Evolutionary conservation across 2,888 invertebrate genomes (phyloP).

Genomic region (Dolomedes plantarius): DNA sequence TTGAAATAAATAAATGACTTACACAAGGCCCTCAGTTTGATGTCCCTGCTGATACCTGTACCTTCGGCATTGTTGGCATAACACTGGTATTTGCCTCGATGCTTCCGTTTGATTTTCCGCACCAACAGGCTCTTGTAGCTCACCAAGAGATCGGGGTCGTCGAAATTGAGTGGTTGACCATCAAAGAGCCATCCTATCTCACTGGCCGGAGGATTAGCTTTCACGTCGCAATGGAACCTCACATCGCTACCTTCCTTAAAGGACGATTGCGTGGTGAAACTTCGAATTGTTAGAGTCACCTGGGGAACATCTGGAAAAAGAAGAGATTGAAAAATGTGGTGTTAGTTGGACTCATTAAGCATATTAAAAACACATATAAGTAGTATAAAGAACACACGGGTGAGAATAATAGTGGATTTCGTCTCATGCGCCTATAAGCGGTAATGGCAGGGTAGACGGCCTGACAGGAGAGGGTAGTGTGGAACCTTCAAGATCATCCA

Average conservation of each 20-base stretch:
- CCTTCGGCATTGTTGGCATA: constrained; percentile 74
- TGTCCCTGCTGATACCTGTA: constrained; percentile 72
- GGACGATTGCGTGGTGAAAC: constrained; percentile 84
- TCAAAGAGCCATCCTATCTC: constrained; percentile 84
- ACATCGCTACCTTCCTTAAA: constrained; percentile 95
- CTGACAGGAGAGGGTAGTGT: too few relatives aligned
- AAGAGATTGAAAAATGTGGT: not conserved
- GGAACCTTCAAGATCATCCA: too few relatives aligned
- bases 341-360: too few relatives aligned
- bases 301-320: constrained; percentile 86
- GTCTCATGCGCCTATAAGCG: too few relatives aligned
- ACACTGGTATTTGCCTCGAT: constrained; percentile 74
- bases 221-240: constrained; percentile 93
- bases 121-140: constrained; percentile 73
- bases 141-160: constrained; percentile 71
- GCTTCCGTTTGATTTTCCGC: constrained; percentile 71
- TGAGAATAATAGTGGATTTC: too few relatives aligned
- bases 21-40: constrained; percentile 73
- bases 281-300: constrained; percentile 87
- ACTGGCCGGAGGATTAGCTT: constrained; percentile 89
- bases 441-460: too few relatives aligned
- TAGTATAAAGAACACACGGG: too few relatives aligned
- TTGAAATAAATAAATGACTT: too few relatives aligned
- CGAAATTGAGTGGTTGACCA: constrained; percentile 66
- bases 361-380: too few relatives aligned